A percentile compares a stretch with the other conserved stretches of the same genome.
Conservation (phyloP, 2,113 vertebrate genomes). For the Rhea pennata region DNA sequence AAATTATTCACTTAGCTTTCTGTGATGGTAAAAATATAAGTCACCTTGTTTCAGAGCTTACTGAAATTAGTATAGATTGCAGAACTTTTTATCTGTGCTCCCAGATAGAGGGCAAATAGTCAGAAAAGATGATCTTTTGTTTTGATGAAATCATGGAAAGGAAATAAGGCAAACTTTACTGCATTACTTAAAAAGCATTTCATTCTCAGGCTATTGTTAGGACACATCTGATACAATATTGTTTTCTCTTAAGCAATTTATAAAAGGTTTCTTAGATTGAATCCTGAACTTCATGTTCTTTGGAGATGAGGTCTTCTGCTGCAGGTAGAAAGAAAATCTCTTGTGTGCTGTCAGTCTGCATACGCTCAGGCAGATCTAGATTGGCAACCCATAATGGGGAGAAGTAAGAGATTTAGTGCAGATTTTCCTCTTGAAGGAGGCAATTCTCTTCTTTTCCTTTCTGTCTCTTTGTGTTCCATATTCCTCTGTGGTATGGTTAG, state of each 20-base stretch:
- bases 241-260: neutral
- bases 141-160: neutral
- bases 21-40: neutral
- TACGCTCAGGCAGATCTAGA: neutral
- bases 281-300: neutral
- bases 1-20: slow-evolving; percentile 17
- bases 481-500: neutral
- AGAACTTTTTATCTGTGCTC: neutral
- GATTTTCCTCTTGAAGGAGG: neutral
- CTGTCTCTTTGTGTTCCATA: neutral
- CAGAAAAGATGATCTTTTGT: neutral
- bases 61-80: neutral
- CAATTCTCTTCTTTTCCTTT: neutral
- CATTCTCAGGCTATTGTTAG: neutral
- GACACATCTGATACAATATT: neutral
- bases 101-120: neutral
- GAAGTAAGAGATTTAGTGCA: neutral
- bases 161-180: neutral
- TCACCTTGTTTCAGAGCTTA: neutral
- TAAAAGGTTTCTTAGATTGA: neutral
- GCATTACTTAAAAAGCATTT: neutral
- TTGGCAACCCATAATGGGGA: neutral
- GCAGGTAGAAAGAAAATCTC: neutral
- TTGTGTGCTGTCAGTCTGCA: neutral
- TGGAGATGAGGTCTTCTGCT: neutral